A percentile compares a stretch with the other conserved stretches of the same genome.
Evolutionary conservation across 2,797 vertebrate genomes (phyloP).

Genomic region (Gymnothorax reevesii): DNA sequence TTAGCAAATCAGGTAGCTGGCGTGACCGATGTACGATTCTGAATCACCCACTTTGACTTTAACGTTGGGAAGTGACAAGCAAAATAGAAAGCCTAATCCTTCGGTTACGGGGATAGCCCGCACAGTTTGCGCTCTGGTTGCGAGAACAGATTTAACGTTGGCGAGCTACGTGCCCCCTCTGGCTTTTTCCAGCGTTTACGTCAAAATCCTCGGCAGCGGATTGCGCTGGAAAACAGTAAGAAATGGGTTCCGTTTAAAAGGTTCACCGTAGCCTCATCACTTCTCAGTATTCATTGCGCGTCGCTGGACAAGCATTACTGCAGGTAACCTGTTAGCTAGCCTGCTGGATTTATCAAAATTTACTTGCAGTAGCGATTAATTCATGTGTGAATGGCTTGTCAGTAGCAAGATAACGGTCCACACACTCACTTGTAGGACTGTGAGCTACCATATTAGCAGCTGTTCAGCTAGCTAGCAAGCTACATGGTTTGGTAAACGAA

Average conservation of each 20-base stretch:
- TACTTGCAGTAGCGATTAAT: background rate
- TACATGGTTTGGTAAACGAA: background rate
- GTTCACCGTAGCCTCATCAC: background rate
- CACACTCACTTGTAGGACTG: background rate
- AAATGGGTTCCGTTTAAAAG: background rate
- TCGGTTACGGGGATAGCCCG: background rate
- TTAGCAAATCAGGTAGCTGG: background rate
- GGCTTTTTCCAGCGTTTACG: slow-evolving; percentile 23
- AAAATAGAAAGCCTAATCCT: no score
- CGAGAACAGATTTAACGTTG: background rate
- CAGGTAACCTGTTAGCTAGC: slow-evolving; percentile 13
- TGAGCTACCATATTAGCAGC: background rate
- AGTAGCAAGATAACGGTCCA: background rate
- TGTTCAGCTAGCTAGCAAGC: background rate
- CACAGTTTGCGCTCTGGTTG: background rate
- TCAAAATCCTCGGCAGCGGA: slow-evolving; percentile 30
- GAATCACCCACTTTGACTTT: background rate
- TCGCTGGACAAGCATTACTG: background rate
- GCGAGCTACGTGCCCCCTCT: background rate
- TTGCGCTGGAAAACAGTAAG: background rate
- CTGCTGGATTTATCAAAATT: background rate
- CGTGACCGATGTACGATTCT: background rate
- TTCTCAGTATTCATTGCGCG: background rate
- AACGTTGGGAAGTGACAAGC: no score
- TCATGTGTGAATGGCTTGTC: slow-evolving; percentile 1